A percentile compares a stretch with the other conserved stretches of the same genome.
Conservation (phyloP, 2,113 vertebrate species). For the Tachycineta bicolor region DNA sequence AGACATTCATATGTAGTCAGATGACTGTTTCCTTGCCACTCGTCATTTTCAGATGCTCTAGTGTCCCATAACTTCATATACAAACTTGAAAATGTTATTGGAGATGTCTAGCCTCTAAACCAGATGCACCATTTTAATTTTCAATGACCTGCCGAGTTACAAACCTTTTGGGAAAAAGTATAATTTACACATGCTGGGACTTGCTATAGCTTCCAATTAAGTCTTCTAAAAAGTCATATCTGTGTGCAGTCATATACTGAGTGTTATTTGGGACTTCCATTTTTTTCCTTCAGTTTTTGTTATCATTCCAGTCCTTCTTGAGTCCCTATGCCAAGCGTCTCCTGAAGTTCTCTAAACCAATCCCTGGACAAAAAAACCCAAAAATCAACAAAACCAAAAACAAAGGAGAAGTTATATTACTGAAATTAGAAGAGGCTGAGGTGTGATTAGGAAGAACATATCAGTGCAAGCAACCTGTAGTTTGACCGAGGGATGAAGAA, state of each 20-base stretch:
- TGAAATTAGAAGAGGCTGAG: neutral
- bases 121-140: neutral
- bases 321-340: neutral
- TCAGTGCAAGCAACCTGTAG: neutral
- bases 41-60: neutral
- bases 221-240: neutral
- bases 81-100: neutral
- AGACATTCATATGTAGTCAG: neutral
- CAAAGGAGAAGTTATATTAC: neutral
- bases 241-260: neutral
- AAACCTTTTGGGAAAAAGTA: neutral
- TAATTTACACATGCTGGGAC: neutral
- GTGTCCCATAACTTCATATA: neutral
- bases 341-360: neutral
- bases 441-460: neutral
- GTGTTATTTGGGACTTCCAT: neutral
- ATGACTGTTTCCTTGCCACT: neutral
- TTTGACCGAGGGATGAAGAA: neutral
- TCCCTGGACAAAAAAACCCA: neutral
- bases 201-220: neutral
- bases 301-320: neutral
- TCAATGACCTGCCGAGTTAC: neutral
- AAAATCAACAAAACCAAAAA: neutral
- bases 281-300: neutral
- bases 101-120: neutral